Conservation (phyloP, 2,797 vertebrate species). For the Bufotes viridis region DNA sequence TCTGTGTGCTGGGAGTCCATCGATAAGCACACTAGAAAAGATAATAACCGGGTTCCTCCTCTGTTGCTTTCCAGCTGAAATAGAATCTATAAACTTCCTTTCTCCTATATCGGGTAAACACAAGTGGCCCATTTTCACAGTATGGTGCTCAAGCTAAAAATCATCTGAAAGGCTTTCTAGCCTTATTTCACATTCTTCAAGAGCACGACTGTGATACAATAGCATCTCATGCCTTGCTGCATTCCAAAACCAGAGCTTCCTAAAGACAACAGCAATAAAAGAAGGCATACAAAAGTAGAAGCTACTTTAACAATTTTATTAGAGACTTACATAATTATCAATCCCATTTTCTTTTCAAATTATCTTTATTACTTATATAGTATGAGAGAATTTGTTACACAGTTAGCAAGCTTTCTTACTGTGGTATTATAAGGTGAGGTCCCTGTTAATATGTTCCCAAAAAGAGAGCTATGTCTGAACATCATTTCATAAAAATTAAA, state of each 20-base stretch:
- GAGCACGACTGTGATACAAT: background rate
- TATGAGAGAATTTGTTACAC: background rate
- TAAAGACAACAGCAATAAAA: background rate
- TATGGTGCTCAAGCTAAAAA: background rate
- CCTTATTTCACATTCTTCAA: background rate
- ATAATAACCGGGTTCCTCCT: background rate
- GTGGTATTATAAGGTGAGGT: background rate
- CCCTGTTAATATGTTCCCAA: background rate
- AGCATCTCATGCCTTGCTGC: background rate
- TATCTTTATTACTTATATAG: background rate
- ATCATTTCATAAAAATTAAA: background rate
- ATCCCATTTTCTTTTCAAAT: background rate
- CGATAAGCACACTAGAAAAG: background rate
- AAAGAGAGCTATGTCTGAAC: background rate
- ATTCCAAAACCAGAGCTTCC: background rate
- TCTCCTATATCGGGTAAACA: conserved; percentile 3
- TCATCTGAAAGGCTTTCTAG: conserved; percentile 1
- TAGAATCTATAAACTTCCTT: background rate
- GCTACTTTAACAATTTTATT: background rate
- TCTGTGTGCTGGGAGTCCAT: background rate
- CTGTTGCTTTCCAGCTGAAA: background rate
- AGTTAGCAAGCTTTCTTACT: background rate
- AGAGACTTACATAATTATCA: background rate
- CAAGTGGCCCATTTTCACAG: conserved; percentile 12
- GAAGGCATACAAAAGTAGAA: background rate